Base-by-base conservation (phyloP, 2,113 vertebrate genomes). In the Herpetotheres cachinnans region DNA sequence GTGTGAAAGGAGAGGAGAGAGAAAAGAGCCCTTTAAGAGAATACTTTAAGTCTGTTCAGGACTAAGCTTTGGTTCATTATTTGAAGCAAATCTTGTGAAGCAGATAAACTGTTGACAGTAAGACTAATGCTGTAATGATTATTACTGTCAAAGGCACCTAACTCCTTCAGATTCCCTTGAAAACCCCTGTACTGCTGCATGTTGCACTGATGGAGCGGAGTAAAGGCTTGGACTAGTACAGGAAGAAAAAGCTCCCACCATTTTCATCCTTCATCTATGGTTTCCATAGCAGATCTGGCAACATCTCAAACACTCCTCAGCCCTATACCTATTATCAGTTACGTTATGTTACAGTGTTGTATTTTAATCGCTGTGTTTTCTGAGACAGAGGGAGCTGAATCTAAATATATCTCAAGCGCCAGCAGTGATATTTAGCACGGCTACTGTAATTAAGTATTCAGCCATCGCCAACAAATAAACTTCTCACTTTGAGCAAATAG, bases 361-460 rank as follows among this genome's bases (percentile, higher is more conserved):
- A 90, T 97, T 97, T 97, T 98, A 98, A 97, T 97, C 96, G 97
- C 96, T 91, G 59, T 54, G 78, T 96, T 97, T 98, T 97, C 97
- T 84, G 69, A 98, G 91, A 96, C 96, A 95, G 95, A 97, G 96
- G 97, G 96, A 97, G 90, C n/a, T 91, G 94, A 89, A 95, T 97
- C 96, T 97, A 97, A 98, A 98, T 97, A 97, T 97, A 97, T 92
- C 94, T 98, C 88, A 91, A 97, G 97, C 58, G 29, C 89, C 83
- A 94, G 90, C 71, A 96, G 96, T 97, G 97, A 96, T 98, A 97
- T 93, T 97, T 94, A 97, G 96, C 94, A 86, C 82, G 97, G 95
- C 87, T 80, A 93, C 95, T 96, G 96, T 97, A 98, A 98, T 98
- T 98, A 98, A 94, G 86, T 95, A 97, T 96, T 97, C 50, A 62